A percentile compares a stretch with the other conserved stretches of the same genome.
phyloP scores from a whole-genome alignment of 1,140 invertebrate species.

The Musca vetustissima region DNA sequence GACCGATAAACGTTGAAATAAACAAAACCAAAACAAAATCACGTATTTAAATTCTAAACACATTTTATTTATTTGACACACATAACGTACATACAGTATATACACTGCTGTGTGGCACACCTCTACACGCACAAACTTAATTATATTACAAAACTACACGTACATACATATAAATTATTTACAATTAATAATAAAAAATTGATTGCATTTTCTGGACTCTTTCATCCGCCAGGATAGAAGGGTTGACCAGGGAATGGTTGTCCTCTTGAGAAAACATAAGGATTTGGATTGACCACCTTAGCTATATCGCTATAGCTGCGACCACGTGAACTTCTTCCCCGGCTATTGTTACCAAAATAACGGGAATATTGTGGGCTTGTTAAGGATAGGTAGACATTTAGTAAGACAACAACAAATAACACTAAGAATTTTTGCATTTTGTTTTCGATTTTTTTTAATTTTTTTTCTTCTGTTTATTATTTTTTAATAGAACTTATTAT shows the following conservation, averaged over 20 bases:
- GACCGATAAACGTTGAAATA: neutral
- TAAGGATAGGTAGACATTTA: no score
- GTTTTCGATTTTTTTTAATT: no score
- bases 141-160: no score
- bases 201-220: neutral
- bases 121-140: neutral
- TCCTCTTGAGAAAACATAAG: neutral
- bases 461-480: no score
- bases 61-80: neutral
- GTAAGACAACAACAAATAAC: no score
- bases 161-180: neutral
- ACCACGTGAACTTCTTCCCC: neutral
- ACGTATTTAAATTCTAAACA: neutral
- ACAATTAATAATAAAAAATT: neutral
- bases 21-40: neutral
- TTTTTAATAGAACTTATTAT: no score
- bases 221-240: neutral
- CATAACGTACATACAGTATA: neutral
- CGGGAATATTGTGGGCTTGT: no score
- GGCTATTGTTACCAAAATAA: no score
- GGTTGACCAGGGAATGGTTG: neutral
- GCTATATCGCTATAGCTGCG: neutral
- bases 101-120: neutral
- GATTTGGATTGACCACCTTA: neutral
- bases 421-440: no score